Evolutionary conservation across 1,140 invertebrate species (phyloP).

Genomic region (Danaus plexippus): DNA sequence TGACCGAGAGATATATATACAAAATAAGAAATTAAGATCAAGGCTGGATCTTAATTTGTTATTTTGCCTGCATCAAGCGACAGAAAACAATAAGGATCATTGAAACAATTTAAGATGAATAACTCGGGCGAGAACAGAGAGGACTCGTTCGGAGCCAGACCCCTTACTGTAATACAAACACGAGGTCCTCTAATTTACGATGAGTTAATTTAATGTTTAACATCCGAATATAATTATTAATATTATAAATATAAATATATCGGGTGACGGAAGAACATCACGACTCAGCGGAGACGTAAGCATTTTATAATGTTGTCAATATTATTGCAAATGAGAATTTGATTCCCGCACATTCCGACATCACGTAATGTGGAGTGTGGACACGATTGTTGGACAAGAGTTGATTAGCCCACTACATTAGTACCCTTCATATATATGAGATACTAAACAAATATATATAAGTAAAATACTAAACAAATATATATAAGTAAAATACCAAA

Average conservation of each 20-base stretch:
- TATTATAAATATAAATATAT: no score
- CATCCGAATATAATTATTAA: no score
- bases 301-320: constrained; percentile 6
- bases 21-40: constrained; percentile 3
- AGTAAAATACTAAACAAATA: no score
- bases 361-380: neutral
- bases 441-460: no score
- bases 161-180: no score
- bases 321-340: constrained; percentile 4
- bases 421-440: no score
- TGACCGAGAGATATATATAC: neutral
- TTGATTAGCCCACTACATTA: no score
- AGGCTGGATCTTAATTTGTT: no score
- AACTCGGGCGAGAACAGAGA: neutral
- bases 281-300: neutral
- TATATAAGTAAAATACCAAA: no score
- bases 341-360: neutral
- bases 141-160: neutral
- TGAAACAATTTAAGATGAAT: constrained; percentile 7
- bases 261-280: no score
- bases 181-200: no score
- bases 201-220: no score
- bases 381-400: neutral
- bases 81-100: constrained; percentile 3
- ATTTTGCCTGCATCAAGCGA: neutral